These are phyloP conservation scores for Phaethon lepturus DNA, from an alignment of 2,113 vertebrate species.

Conservation along the genomic window DNA sequence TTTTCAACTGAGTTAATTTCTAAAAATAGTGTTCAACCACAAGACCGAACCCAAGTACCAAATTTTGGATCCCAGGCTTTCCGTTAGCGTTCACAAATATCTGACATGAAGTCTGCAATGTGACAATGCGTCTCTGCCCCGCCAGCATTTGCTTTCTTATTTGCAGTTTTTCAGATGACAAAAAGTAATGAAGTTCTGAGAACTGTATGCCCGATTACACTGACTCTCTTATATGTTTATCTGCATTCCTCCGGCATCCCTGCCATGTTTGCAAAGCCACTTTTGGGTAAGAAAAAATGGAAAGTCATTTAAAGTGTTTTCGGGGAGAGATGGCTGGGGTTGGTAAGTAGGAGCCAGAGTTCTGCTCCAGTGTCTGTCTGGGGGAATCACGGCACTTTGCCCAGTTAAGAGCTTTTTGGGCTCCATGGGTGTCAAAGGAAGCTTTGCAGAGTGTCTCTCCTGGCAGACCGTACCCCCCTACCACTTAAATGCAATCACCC, in stretches of 20 bases:
- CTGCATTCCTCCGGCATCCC: too few relatives aligned
- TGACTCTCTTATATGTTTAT: neutral
- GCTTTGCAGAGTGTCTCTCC: neutral
- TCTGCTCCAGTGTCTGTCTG: fast-evolving
- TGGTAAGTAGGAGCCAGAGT: neutral
- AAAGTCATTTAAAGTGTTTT: neutral
- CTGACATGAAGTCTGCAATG: neutral
- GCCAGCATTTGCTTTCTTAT: neutral
- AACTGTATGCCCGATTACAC: neutral
- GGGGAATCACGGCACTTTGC: neutral
- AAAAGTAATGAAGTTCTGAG: conserved; percentile 40
- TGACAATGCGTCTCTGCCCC: neutral
- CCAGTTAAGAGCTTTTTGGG: neutral
- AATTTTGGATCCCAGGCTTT: neutral
- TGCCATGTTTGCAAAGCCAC: neutral
- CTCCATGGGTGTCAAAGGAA: neutral
- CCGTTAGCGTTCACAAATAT: neutral
- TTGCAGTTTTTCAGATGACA: conserved; percentile 23
- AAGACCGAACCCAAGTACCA: neutral
- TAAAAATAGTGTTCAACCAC: neutral
- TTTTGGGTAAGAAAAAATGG: neutral
- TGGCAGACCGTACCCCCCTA: neutral
- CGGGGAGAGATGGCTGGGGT: neutral
- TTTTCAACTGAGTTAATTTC: neutral
- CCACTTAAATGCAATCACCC: neutral